Evolutionary conservation across 2,797 vertebrate genomes (phyloP), one percentile per base, ranked within the genome.

Genomic region (Vipera ursinii): DNA sequence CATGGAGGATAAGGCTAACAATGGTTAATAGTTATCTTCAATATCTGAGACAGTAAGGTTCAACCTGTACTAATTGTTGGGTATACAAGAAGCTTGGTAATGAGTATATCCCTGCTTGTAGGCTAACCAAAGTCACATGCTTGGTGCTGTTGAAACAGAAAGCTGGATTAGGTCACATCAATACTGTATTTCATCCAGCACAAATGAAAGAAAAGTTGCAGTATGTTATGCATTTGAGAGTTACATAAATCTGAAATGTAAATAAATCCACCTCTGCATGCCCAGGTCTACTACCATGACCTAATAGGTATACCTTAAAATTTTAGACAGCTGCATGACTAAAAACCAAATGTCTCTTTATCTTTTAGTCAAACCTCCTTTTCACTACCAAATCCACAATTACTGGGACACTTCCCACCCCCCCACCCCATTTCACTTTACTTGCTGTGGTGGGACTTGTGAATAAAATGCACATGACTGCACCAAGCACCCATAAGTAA

Each of bases 191-290:
- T 60, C 56, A 88, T 38, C 32, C 17, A 69, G 59, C 61, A 65
- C 44, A 82, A 82, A 82, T 82, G 24, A 5, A 61, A 65, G 20
- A 12, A 48, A 82, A 82, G 8, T 82, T 60, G 55, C 4, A 32
- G 28, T 82, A 15, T 90, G 89, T 91, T 88, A 94, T 63, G 88
- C 87, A 63, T 22, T 55, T 24, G 89, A 56, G 88, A n/a, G 91
- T 51, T 93, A 44, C 4, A 22, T 12, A 28, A 32, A 15, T 90
- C 86, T 57, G 10, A 53, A n/a, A n/a, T 26, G 87, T 22, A 44
- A 87, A 38, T 0, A 32, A 61, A 93, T 86, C 56, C 88, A 1
- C n/a, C 53, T 28, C 44, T 65, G 38, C 87, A 4, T 6, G 26
- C 44, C 28, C 65, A 6, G 78, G 24, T 86, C 20, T 90, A 69